A percentile compares a stretch with the other conserved stretches of the same genome.
phyloP scores from a whole-genome alignment of 2,888 invertebrate species.

The Melanargia galathea region DNA sequence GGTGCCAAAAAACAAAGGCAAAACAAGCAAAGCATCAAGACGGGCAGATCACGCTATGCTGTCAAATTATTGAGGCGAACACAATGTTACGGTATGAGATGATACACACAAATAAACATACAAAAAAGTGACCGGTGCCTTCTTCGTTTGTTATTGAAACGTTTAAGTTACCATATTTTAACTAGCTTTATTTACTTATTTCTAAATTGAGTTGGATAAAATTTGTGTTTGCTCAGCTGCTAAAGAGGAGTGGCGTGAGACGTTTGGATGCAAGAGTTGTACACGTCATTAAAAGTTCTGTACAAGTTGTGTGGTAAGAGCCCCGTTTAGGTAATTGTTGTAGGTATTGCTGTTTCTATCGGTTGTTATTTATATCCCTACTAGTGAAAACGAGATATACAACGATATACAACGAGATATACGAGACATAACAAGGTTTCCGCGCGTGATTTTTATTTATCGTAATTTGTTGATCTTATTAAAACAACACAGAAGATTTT shows the following conservation, averaged over 20 bases:
- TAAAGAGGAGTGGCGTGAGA: constrained; percentile 21
- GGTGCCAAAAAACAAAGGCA: constrained; percentile 24
- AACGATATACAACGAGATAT: too few relatives aligned
- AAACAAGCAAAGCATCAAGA: constrained; percentile 41
- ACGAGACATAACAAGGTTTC: too few relatives aligned
- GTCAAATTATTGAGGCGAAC: constrained; percentile 47
- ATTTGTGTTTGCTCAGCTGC: constrained; percentile 24
- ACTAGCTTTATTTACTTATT: constrained; percentile 25
- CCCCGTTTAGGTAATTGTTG: background rate
- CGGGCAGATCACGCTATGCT: constrained; percentile 41
- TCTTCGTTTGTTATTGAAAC: constrained; percentile 25
- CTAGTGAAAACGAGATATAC: too few relatives aligned
- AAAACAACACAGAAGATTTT: too few relatives aligned
- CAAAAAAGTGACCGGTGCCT: constrained; percentile 25
- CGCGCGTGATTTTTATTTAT: too few relatives aligned
- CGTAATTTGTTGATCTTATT: too few relatives aligned
- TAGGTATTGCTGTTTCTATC: background rate
- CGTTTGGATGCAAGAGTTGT: background rate
- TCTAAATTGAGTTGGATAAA: constrained; percentile 17
- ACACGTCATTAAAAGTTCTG: too few relatives aligned
- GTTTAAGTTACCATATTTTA: constrained; percentile 28
- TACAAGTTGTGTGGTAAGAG: too few relatives aligned
- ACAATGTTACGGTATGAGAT: constrained; percentile 41
- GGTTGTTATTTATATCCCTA: too few relatives aligned
- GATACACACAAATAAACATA: constrained; percentile 32